Evolutionary conservation across 2,888 invertebrate genomes (phyloP).

Genomic region (Dascillus cervinus): DNA sequence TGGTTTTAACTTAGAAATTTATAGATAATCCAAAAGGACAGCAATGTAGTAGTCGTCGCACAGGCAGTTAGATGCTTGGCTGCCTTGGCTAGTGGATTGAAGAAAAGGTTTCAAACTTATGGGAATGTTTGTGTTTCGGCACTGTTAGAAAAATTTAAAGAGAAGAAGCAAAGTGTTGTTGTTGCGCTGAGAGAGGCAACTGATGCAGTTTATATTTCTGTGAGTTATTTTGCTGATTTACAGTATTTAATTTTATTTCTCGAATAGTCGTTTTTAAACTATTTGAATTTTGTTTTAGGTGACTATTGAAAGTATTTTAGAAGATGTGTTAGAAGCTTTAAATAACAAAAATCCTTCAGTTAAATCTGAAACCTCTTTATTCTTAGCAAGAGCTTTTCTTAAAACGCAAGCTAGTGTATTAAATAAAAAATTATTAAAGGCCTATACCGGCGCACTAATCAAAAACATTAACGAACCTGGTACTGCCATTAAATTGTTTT

Average conservation of each 20-base stretch:
- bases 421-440: slow-evolving; percentile 85
- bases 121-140: slow-evolving; percentile 67
- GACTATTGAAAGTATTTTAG: slow-evolving; percentile 72
- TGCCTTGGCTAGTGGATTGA: slow-evolving; percentile 75
- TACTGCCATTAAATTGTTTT: slow-evolving; percentile 25
- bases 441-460: slow-evolving; percentile 66
- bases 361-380: slow-evolving; percentile 78
- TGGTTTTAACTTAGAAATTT: slow-evolving; percentile 16
- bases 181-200: slow-evolving; percentile 78
- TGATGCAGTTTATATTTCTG: slow-evolving; percentile 77
- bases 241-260: slow-evolving; percentile 2
- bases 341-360: slow-evolving; percentile 88
- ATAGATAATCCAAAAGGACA: slow-evolving; percentile 85
- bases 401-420: slow-evolving; percentile 72
- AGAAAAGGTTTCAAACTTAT: slow-evolving; percentile 81
- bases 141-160: slow-evolving; percentile 93
- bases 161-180: slow-evolving; percentile 91
- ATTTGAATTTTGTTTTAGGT: slow-evolving; percentile 53
- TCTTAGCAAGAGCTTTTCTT: slow-evolving; percentile 75
- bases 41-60: slow-evolving; percentile 89
- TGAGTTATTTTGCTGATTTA: slow-evolving; percentile 34
- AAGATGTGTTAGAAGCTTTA: slow-evolving; percentile 78
- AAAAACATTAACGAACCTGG: slow-evolving; percentile 73
- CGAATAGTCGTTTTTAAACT: slow-evolving; percentile 6
- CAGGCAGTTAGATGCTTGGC: slow-evolving; percentile 77